Percentiles rank a stretch among this genome's conserved stretches.
phyloP scores from a whole-genome alignment of 2,888 invertebrate genomes.

The Amblyjoppa fuscipennis region DNA sequence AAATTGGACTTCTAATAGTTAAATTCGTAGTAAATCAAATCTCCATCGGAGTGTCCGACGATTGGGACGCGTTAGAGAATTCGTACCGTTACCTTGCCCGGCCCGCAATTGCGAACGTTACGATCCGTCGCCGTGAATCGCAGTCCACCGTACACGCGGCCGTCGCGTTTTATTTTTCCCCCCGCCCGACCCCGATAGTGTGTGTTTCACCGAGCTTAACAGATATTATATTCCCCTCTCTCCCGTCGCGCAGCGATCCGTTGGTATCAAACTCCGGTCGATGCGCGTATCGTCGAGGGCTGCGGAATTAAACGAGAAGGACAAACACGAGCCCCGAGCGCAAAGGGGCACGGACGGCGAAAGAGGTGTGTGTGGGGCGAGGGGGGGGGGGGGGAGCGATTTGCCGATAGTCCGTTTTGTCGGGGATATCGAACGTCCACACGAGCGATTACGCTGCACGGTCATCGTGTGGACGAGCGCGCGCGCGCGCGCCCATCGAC shows the following conservation, averaged over 20 bases:
- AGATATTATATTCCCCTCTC: constrained; percentile 2
- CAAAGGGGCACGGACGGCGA: background rate
- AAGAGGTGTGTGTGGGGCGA: background rate
- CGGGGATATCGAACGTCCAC: constrained; percentile 37
- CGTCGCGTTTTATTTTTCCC: too few relatives aligned
- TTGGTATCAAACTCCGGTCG: constrained; percentile 6
- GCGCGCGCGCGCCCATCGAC: background rate
- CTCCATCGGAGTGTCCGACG: too few relatives aligned
- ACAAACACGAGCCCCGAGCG: background rate
- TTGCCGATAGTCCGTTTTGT: constrained; percentile 26
- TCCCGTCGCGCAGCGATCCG: constrained; percentile 5
- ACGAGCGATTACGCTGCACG: constrained; percentile 33
- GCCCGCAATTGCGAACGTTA: too few relatives aligned
- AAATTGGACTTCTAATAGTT: too few relatives aligned
- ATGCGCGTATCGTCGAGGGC: constrained; percentile 24
- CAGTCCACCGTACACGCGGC: too few relatives aligned
- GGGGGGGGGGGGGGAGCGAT: background rate
- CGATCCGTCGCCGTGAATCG: too few relatives aligned
- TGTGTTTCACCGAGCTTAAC: background rate
- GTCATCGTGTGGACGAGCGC: constrained; percentile 22
- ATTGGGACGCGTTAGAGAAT: too few relatives aligned
- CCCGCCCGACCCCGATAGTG: too few relatives aligned
- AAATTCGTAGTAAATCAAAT: too few relatives aligned
- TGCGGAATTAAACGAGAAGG: constrained; percentile 5
- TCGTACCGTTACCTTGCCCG: background rate